Evolutionary conservation across 2,797 vertebrate genomes (phyloP), one percentile per base, ranked within the genome.

Genomic region (Gouania willdenowi): DNA sequence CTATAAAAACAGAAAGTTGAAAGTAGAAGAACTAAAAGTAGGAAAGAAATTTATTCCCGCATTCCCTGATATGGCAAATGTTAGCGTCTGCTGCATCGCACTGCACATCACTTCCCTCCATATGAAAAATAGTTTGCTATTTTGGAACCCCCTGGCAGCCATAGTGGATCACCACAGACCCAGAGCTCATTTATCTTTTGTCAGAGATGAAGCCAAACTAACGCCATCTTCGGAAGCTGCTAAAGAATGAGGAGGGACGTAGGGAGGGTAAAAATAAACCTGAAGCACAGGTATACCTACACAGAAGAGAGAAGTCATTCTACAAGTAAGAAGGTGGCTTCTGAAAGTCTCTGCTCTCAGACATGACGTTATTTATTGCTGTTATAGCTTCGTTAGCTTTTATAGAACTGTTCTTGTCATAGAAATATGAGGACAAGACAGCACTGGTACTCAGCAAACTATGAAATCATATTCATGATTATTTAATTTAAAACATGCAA

Each of bases 91-190:
- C 92, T 92, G 92, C 92, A 92, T 91, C 85, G 89, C 89, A 90
- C 91, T 92, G 92, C 90, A 83, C 89, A 93, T 96, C 94, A 91
- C 91, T 91, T 92, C 88, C 92, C 91, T 91, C 85, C 90, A 91
- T 92, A 94, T 98, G 96, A 99, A 99, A 97, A 98, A 99, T 98
- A 94, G 95, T 98, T 96, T 97, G 93, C 94, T 98, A 98, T 99
- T 98, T 99, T 97, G 91, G 95, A 98, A 97, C 89, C 93, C 93
- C 92, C 94, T 93, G 92, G 93, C 94, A 98, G 93, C 92, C 91
- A 91, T 86, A 91, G 91, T 91, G 91, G 93, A 94, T 92, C 90
- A 92, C 95, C 85, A 78, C 92, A 92, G 94, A 93, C 94, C 92
- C 92, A 88, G 71, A 93, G 93, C 95, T 97, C 94, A 91, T 99